A percentile compares a stretch with the other conserved stretches of the same genome.
Conservation (phyloP, 1,140 invertebrate species). For the Helicoverpa armigera region DNA sequence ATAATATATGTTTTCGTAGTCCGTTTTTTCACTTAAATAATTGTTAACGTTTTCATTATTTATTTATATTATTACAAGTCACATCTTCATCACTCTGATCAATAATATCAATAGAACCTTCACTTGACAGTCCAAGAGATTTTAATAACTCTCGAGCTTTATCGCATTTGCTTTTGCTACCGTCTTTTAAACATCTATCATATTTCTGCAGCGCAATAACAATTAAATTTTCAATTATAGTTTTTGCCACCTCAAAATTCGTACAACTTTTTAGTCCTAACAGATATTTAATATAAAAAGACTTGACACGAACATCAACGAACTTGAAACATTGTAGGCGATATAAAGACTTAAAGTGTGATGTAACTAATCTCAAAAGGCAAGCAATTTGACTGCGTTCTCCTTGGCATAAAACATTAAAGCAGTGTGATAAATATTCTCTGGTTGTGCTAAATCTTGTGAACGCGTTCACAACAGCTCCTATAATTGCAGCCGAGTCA, state of each 20-base stretch:
- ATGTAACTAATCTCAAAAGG: not conserved
- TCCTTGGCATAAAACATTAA: slow-evolving; percentile 9
- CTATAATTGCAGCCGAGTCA: slow-evolving; percentile 5
- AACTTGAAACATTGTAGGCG: slow-evolving; percentile 16
- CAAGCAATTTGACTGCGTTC: slow-evolving; percentile 8
- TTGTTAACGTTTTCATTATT: slow-evolving; percentile 5
- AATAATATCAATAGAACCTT: not conserved
- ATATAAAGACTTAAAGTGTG: not conserved
- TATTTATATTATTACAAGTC: no score
- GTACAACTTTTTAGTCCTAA: slow-evolving; percentile 1
- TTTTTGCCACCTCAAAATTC: slow-evolving; percentile 17
- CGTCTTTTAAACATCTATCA: not conserved
- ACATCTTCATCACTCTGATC: not conserved
- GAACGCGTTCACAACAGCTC: not conserved
- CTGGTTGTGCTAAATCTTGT: not conserved
- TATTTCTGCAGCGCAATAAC: not conserved
- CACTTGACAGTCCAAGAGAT: not conserved
- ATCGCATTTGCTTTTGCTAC: no score
- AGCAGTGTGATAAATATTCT: not conserved
- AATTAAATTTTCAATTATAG: slow-evolving; percentile 9
- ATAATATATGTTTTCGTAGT: slow-evolving; percentile 3
- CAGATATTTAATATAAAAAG: slow-evolving; percentile 15
- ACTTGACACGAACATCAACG: slow-evolving; percentile 10
- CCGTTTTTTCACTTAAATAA: slow-evolving; percentile 11
- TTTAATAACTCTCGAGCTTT: not conserved